These are phyloP conservation scores for Ephialtes manifestator DNA, from an alignment of 2,888 invertebrate species.

Conservation along the genomic window DNA sequence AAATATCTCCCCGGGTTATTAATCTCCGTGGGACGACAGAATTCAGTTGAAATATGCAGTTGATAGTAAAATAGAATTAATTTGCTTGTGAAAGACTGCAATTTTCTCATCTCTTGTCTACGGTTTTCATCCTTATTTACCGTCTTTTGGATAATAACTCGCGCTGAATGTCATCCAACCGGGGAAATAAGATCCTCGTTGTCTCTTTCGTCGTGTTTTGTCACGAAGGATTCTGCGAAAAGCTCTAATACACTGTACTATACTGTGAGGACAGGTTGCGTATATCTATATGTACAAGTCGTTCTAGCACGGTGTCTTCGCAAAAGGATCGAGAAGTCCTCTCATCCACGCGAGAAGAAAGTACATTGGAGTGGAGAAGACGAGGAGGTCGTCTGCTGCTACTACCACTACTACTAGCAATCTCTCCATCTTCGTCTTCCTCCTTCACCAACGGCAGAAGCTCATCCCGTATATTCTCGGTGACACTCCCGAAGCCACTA, in stretches of 20 bases:
- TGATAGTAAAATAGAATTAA: neutral
- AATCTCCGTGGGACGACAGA: neutral
- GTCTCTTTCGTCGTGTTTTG: slow-evolving; percentile 33
- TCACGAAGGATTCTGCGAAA: slow-evolving; percentile 23
- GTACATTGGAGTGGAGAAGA: slow-evolving; percentile 17
- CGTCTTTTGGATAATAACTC: slow-evolving; percentile 14
- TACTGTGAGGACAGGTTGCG: neutral
- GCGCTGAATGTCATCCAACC: slow-evolving; percentile 27
- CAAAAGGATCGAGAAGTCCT: slow-evolving; percentile 46
- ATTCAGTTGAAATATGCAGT: neutral
- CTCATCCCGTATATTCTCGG: slow-evolving; percentile 77
- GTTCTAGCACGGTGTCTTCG: slow-evolving; percentile 24
- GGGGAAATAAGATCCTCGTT: slow-evolving; percentile 35
- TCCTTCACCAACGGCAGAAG: slow-evolving; percentile 21
- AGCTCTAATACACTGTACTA: slow-evolving; percentile 29
- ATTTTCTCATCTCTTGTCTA: neutral
- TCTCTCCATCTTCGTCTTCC: slow-evolving; percentile 36
- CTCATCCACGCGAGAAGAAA: slow-evolving; percentile 41
- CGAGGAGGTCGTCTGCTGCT: neutral
- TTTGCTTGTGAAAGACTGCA: neutral
- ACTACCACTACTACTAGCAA: slow-evolving; percentile 6
- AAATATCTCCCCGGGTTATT: too few species aligned
- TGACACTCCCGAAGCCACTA: slow-evolving; percentile 76
- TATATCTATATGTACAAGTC: slow-evolving; percentile 16
- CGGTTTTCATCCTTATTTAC: neutral